Conservation (phyloP, 2,888 invertebrate genomes). For the Hymenopus coronatus region DNA sequence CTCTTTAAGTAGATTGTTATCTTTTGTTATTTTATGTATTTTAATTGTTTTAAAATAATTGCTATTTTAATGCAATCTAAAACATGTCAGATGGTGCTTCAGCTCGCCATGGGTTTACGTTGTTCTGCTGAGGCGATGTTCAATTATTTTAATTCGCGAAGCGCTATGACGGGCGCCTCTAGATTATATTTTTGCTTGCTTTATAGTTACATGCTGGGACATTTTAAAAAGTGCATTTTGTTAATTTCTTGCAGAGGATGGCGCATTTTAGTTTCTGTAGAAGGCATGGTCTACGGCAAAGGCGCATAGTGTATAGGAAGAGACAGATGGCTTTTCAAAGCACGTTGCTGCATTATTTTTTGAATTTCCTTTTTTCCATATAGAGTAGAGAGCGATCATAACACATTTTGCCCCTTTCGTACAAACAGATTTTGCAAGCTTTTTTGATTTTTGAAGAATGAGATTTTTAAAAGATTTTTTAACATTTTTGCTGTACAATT, state of each 20-base stretch:
- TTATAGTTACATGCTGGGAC: not conserved
- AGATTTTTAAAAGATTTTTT: not conserved
- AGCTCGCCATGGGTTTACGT: not conserved
- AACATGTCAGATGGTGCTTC: not conserved
- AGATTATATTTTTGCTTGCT: not conserved
- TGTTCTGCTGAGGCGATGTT: not conserved
- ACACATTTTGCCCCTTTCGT: not conserved
- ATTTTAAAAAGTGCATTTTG: not conserved
- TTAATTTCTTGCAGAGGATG: not conserved
- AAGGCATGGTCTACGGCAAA: not conserved
- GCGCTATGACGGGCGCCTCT: not conserved
- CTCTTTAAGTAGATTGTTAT: too few relatives aligned
- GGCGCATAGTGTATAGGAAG: not conserved
- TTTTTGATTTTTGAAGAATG: not conserved
- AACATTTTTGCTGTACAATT: not conserved
- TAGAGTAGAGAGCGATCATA: not conserved
- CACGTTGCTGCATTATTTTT: not conserved
- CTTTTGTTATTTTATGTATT: too few relatives aligned
- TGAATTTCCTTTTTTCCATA: not conserved
- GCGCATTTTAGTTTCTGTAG: not conserved
- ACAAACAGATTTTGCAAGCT: not conserved
- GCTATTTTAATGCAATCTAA: not conserved
- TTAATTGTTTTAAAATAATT: not conserved
- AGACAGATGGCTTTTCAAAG: not conserved
- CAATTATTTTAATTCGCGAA: not conserved